Base-by-base conservation (phyloP, 2,888 invertebrate species). In the Noctua comes region DNA sequence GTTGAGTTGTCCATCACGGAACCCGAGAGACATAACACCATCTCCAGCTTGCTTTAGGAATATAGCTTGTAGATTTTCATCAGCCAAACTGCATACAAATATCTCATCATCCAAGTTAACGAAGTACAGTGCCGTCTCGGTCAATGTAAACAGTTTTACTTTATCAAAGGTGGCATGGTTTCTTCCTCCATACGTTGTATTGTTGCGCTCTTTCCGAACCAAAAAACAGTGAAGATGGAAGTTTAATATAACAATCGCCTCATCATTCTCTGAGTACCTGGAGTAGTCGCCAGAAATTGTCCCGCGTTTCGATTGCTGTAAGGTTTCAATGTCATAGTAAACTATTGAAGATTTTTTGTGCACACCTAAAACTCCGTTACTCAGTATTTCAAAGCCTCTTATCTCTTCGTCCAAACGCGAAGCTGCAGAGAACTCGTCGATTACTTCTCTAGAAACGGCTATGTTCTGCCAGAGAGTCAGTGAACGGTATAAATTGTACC, bases 401-500 rank as follows among this genome's bases (percentile, higher is more conserved):
- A 96, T 93, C 73, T 95, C 94, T 0, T 95, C 93, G 1, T 73
- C 76, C 2, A 76, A 40, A 0, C 89, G 76, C 0, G 93, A 91
- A 0, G 95, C 94, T 3, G 92, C 86, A 0, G 95, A 92, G 51
- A 96, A 95, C 79, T 96, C 96, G 11, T 95, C 94, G 2, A 79
- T 85, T 0, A 82, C 74, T 72, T 95, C 95, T 5, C 77, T 84
- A 2, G 95, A 93, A 0, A 81, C 24, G 0, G 74, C 11, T 8
- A 96, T 66, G 57, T 89, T 90, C 0, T 92, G 86, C 96, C 96
- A 96, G 0, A 95, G 88, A 0, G 91, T 79, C 0, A 96, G 74
- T 0, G 95, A 95, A 8, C 93, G 91, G 77, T 96, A 96, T 7
- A 96, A 85, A 79, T 94, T 87, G 71, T 88, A 93, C 94, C 95